phyloP scores from a whole-genome alignment of 2,797 vertebrate species.

The Mustela erminea region DNA sequence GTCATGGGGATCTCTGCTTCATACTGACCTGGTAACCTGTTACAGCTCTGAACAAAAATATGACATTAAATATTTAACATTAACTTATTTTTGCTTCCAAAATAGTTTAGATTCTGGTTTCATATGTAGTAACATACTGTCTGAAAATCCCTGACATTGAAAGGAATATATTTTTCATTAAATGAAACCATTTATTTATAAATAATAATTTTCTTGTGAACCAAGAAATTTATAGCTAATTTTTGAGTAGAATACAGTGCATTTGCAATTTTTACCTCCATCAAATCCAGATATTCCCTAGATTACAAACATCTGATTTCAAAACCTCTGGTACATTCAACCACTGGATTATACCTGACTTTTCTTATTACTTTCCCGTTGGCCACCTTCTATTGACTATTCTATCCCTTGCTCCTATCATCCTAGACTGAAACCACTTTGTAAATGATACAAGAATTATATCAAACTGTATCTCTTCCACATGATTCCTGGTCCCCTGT shows the following conservation, averaged over 20 bases:
- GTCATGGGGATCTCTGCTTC: background rate
- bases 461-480: background rate
- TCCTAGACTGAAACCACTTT: background rate
- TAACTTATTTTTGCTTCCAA: conserved; percentile 13
- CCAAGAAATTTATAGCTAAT: background rate
- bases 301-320: background rate
- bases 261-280: background rate
- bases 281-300: background rate
- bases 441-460: background rate
- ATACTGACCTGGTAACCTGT: background rate
- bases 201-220: conserved; percentile 10
- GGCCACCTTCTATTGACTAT: background rate
- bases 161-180: conserved; percentile 21
- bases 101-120: conserved; percentile 30
- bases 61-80: conserved; percentile 9
- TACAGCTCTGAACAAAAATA: background rate
- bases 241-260: background rate
- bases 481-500: background rate
- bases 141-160: background rate
- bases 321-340: background rate
- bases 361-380: background rate
- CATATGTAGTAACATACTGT: background rate
- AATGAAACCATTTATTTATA: background rate
- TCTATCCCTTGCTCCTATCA: background rate
- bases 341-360: background rate